A percentile compares a stretch with the other conserved stretches of the same genome.
phyloP scores from a whole-genome alignment of 2,797 vertebrate species.

The Cichlasoma orientale region DNA sequence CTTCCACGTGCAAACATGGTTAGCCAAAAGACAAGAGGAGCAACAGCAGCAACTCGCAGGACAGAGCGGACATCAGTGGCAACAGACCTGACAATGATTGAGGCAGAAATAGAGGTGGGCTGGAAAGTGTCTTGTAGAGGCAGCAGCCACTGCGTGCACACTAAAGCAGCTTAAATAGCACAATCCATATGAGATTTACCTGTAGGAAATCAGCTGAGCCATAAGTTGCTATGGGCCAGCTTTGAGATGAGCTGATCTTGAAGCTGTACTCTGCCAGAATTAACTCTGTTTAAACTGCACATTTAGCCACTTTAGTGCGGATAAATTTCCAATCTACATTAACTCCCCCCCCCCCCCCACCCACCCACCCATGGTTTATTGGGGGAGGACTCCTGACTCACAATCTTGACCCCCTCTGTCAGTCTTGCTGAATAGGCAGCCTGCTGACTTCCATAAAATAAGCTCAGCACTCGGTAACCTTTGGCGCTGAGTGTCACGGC shows the following conservation, averaged over 20 bases:
- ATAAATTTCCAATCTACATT: conserved; percentile 17
- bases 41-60: background rate
- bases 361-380: background rate
- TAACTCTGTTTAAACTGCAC: background rate
- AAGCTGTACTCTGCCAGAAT: no score
- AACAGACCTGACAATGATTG: background rate
- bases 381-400: conserved; percentile 5
- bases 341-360: conserved; percentile 3
- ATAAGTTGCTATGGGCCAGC: no score
- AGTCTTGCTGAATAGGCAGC: conserved; percentile 59
- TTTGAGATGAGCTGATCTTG: no score
- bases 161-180: no score
- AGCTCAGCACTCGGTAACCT: conserved; percentile 39
- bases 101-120: no score
- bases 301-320: conserved; percentile 27
- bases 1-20: background rate
- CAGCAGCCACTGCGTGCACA: no score
- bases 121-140: no score
- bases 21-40: background rate
- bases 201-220: no score
- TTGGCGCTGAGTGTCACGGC: conserved; percentile 59
- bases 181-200: no score
- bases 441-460: conserved; percentile 73
- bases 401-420: conserved; percentile 36
- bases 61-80: background rate